phyloP scores from a whole-genome alignment of 2,888 invertebrate genomes.

The Caenorhabditis doughertyi region DNA sequence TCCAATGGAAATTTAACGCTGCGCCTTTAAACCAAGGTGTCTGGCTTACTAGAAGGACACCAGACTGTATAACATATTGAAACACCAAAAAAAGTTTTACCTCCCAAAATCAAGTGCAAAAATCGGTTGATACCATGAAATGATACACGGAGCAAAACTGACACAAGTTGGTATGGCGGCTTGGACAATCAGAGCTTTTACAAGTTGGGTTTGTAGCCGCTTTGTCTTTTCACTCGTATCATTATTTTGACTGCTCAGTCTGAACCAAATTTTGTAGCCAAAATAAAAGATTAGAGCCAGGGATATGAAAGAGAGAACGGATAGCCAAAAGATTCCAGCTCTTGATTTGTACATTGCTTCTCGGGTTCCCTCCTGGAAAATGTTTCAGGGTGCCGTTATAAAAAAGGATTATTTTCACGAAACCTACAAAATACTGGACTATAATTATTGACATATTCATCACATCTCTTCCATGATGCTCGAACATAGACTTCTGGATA shows the following conservation, averaged over 20 bases:
- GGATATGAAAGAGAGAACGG: constrained; percentile 4
- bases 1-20: too few species aligned
- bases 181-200: constrained; percentile 37
- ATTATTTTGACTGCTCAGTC: constrained; percentile 12
- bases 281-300: background rate
- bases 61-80: too few species aligned
- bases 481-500: too few species aligned
- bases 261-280: background rate
- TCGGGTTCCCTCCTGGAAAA: constrained; percentile 25
- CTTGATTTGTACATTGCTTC: constrained; percentile 12
- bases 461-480: background rate
- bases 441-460: background rate
- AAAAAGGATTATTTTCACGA: background rate
- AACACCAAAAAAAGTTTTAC: background rate
- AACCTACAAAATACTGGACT: background rate
- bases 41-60: too few species aligned
- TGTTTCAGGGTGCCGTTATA: background rate
- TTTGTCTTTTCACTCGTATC: constrained; percentile 27
- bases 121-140: constrained; percentile 35
- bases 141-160: constrained; percentile 32
- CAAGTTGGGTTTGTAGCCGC: constrained; percentile 24
- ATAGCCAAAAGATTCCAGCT: constrained; percentile 35
- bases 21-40: too few species aligned
- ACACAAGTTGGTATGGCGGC: constrained; percentile 22
- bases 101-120: constrained; percentile 26